Evolutionary conservation across 2,113 vertebrate genomes (phyloP), one percentile per base, ranked within the genome.

Genomic region (Rhagologus leucostigma): DNA sequence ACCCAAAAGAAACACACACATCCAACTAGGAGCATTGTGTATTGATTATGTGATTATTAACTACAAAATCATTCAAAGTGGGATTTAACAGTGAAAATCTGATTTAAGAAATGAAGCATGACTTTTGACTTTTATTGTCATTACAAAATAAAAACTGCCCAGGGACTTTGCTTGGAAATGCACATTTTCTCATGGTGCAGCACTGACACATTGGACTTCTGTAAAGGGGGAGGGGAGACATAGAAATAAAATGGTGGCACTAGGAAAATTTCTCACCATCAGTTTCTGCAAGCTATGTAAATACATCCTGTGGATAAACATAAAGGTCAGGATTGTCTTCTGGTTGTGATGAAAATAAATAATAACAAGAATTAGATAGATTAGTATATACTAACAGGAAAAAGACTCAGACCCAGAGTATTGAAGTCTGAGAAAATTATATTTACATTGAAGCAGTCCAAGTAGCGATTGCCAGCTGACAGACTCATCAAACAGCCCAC

Each of bases 401-500:
- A 91, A 60, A 80, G 19, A 44, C 27, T 90, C 53, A 84, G 57
- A 75, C 30, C n/a, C 24, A 42, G 55, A 44, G 9, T 74, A 55
- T 3, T 71, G 70, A 91, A 95, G 59, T 79, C 74, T 92, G 62
- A 89, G 70, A 52, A 87, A 94, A 95, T 87, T 73, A 4, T 93
- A 64, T 93, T 95, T 96, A 89, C 65, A 33, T n/a, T 92, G 89
- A 95, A 94, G 91, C 71, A 73, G 74, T 93, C 95, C 65, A 94
- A 84, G 79, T 74, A 94, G 78, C 15, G 24, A 71, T 86, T 86
- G 53, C 73, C 86, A 87, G 86, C 90, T 96, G 84, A 87, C 84
- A 93, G 96, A 92, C 91, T 96, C 96, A 96, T 89, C 93, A 93
- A 93, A 91, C 92, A 95, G 63, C 84, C 94, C 93, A 94, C 92